Evolutionary conservation across 2,797 vertebrate species (phyloP).

Genomic region (Ctenochaetus hawaiiensis): DNA sequence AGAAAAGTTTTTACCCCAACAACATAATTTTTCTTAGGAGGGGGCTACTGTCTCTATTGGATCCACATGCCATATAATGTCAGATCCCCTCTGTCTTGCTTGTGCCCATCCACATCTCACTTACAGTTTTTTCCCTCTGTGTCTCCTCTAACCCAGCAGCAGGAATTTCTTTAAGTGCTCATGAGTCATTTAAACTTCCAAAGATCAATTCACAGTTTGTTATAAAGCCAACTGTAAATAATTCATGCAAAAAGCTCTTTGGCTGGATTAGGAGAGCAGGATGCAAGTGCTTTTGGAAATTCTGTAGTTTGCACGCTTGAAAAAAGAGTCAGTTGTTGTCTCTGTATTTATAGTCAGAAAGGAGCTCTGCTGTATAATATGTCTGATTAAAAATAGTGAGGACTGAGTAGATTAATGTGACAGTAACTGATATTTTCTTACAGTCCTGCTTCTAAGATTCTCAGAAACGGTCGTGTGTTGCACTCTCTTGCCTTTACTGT

Average conservation of each 20-base stretch:
- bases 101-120: background rate
- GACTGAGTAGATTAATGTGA: background rate
- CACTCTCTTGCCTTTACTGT: slow-evolving; percentile 19
- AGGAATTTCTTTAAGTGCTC: slow-evolving; percentile 46
- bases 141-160: slow-evolving; percentile 10
- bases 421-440: background rate
- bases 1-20: too few relatives aligned
- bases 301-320: slow-evolving; percentile 37
- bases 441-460: slow-evolving; percentile 5
- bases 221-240: slow-evolving; percentile 68
- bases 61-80: background rate
- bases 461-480: background rate
- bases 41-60: background rate
- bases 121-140: background rate
- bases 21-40: too few relatives aligned
- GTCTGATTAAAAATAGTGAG: slow-evolving; percentile 2
- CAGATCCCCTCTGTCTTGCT: background rate
- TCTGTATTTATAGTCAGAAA: slow-evolving; percentile 3
- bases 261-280: slow-evolving; percentile 25
- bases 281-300: slow-evolving; percentile 40
- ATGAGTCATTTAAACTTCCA: slow-evolving; percentile 26
- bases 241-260: slow-evolving; percentile 66
- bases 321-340: slow-evolving; percentile 6
- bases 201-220: slow-evolving; percentile 50
- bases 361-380: background rate